Percentiles rank a stretch among this genome's conserved stretches.
These are phyloP conservation scores for Neodiprion virginianus DNA, from an alignment of 1,140 invertebrate genomes.

Conservation along the genomic window DNA sequence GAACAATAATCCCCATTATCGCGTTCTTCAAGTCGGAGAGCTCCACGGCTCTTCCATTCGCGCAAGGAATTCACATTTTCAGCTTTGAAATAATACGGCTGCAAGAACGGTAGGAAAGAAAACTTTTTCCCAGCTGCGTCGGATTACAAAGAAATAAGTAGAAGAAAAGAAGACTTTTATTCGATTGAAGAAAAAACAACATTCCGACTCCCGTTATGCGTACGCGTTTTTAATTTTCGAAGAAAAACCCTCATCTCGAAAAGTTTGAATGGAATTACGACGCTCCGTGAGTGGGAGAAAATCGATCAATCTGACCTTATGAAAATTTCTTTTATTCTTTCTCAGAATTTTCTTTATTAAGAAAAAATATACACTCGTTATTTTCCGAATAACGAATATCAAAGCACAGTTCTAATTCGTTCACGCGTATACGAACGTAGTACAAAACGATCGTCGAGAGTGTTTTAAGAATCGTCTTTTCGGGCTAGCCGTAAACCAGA, in stretches of 20 bases:
- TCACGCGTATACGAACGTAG: not conserved
- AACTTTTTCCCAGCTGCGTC: not conserved
- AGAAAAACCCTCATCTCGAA: too few relatives aligned
- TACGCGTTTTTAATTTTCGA: too few relatives aligned
- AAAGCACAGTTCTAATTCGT: not conserved
- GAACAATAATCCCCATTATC: conserved; percentile 21
- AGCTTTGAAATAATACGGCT: not conserved
- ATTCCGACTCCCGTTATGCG: too few relatives aligned
- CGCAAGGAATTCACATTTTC: not conserved
- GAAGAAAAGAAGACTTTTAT: too few relatives aligned
- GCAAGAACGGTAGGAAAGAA: not conserved
- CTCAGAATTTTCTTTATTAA: not conserved
- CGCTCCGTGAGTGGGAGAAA: too few relatives aligned
- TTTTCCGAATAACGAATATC: not conserved
- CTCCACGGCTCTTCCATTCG: not conserved
- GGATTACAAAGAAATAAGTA: too few relatives aligned
- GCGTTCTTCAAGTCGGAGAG: not conserved
- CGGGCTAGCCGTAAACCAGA: not conserved
- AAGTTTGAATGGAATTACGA: too few relatives aligned
- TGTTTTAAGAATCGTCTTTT: not conserved
- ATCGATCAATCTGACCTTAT: too few relatives aligned
- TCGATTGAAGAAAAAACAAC: too few relatives aligned
- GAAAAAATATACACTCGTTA: not conserved
- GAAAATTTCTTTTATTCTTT: too few relatives aligned
- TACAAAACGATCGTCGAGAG: not conserved